Conservation (phyloP, 2,888 invertebrate genomes). For the Cryptosula pallasiana region DNA sequence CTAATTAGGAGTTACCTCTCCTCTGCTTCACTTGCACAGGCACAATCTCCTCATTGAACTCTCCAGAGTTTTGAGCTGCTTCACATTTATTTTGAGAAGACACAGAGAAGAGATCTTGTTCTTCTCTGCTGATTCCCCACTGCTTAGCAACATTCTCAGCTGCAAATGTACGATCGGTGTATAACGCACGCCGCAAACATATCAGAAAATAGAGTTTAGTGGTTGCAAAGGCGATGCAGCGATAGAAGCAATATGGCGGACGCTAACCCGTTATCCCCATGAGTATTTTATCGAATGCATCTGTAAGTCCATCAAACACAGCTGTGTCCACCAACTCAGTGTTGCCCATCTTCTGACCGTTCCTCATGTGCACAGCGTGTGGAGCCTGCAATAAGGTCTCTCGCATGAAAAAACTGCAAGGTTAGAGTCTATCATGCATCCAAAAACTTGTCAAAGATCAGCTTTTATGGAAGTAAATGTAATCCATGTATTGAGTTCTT, state of each 20-base stretch:
- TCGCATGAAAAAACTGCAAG: no score
- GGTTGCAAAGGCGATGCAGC: neutral
- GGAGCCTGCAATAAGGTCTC: no score
- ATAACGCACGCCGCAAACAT: no score
- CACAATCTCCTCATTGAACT: slow-evolving; percentile 69
- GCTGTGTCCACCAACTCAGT: slow-evolving; percentile 61
- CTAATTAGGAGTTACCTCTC: no score
- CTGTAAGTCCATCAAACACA: slow-evolving; percentile 59
- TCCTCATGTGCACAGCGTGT: slow-evolving; percentile 63
- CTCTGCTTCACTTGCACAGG: slow-evolving; percentile 60
- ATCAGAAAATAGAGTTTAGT: no score
- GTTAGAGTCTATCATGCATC: no score
- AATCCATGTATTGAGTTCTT: no score
- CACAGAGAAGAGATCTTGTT: slow-evolving; percentile 68
- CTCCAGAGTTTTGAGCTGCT: slow-evolving; percentile 61
- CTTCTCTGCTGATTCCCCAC: slow-evolving; percentile 63
- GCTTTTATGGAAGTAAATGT: no score
- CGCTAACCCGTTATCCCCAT: slow-evolving; percentile 72
- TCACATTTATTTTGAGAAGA: slow-evolving; percentile 66
- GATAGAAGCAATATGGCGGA: neutral
- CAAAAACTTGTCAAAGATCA: no score
- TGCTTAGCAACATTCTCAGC: slow-evolving; percentile 72
- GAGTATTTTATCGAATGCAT: slow-evolving; percentile 67
- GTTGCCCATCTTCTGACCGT: slow-evolving; percentile 66
- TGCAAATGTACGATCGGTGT: slow-evolving; percentile 47